phyloP scores from a whole-genome alignment of 2,888 invertebrate genomes.

The Ophion obscuratus region DNA sequence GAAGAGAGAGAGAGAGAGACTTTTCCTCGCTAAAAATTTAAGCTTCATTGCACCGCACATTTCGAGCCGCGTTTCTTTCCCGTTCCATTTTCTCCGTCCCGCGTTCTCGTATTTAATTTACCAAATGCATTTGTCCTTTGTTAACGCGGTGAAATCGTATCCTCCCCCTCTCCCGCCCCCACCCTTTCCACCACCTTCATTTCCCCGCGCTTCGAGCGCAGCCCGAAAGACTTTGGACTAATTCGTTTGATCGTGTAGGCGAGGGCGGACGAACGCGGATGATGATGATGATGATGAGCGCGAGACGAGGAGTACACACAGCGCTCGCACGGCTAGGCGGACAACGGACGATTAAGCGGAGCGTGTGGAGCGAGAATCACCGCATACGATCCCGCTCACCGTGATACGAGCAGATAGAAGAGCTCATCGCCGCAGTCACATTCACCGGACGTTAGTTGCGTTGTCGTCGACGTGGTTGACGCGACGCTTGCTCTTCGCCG shows the following conservation, averaged over 20 bases:
- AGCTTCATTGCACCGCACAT: neutral
- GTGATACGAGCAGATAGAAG: neutral
- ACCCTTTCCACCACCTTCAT: neutral
- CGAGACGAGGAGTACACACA: slow-evolving; percentile 3
- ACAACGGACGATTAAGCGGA: slow-evolving; percentile 26
- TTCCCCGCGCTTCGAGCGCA: neutral
- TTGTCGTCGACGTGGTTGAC: neutral
- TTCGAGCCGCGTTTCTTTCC: slow-evolving; percentile 15
- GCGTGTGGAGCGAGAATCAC: slow-evolving; percentile 42
- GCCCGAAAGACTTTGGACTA: slow-evolving; percentile 59
- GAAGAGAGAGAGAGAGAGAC: no score
- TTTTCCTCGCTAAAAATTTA: neutral
- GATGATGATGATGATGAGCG: neutral
- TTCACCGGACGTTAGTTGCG: neutral
- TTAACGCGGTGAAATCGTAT: slow-evolving; percentile 41
- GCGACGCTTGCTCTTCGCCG: neutral
- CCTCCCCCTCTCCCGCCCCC: neutral
- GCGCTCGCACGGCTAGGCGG: neutral
- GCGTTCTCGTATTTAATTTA: slow-evolving; percentile 57
- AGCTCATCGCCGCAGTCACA: neutral
- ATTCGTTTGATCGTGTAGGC: slow-evolving; percentile 56
- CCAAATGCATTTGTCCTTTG: slow-evolving; percentile 68
- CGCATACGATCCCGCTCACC: neutral
- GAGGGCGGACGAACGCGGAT: slow-evolving; percentile 40
- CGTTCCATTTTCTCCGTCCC: slow-evolving; percentile 30